Evolutionary conservation across 2,797 vertebrate species (phyloP).

Genomic region (Sandelia bainsii): DNA sequence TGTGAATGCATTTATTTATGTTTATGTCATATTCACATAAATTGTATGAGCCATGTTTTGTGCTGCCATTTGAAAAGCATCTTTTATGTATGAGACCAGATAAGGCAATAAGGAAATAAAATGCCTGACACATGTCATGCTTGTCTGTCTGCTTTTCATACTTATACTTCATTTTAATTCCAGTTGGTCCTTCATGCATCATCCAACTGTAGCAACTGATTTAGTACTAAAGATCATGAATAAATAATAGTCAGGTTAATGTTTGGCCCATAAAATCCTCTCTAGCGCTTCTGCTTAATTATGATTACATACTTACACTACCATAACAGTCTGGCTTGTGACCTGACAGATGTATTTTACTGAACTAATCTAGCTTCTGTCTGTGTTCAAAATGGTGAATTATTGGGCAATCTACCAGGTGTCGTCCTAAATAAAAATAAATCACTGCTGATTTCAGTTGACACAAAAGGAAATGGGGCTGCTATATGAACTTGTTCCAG

Average conservation of each 20-base stretch:
- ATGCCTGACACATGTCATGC: conserved; percentile 29
- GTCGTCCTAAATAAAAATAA: conserved; percentile 19
- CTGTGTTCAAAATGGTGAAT: conserved; percentile 20
- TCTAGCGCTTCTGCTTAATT: conserved; percentile 4
- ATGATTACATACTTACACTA: conserved; percentile 5
- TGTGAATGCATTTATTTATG: conserved; percentile 56
- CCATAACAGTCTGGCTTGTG: conserved; percentile 1
- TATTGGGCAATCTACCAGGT: conserved; percentile 17
- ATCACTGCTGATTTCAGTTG: conserved; percentile 2
- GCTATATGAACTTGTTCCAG: background rate
- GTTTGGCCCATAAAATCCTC: conserved; percentile 18
- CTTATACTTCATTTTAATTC: conserved; percentile 16
- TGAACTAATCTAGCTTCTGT: conserved; percentile 23
- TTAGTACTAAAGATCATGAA: conserved; percentile 36
- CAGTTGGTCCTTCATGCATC: conserved; percentile 22
- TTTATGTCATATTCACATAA: conserved; percentile 37
- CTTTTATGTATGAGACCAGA: conserved; percentile 60
- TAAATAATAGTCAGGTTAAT: conserved; percentile 26
- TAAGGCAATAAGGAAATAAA: conserved; percentile 67
- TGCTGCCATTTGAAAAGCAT: conserved; percentile 54
- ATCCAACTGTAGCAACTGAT: conserved; percentile 6
- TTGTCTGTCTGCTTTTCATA: conserved; percentile 28
- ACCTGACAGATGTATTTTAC: conserved; percentile 28
- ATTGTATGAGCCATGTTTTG: conserved; percentile 21
- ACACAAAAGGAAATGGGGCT: background rate